These are phyloP conservation scores for Phalacrocorax pelagicus DNA, from an alignment of 2,113 vertebrate species.

Conservation along the genomic window DNA sequence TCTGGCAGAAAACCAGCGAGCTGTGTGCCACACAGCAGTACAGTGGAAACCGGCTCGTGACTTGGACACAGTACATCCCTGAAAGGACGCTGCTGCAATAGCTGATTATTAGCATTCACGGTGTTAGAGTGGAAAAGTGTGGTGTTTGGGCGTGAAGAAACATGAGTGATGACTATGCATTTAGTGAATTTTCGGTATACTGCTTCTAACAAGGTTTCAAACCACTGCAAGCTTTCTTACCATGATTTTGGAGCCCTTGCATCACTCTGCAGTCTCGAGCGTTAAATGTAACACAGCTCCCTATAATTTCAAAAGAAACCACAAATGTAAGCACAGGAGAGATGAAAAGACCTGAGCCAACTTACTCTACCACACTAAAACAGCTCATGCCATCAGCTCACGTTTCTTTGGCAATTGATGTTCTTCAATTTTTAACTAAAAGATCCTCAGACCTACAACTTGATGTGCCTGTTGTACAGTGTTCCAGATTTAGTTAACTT, in stretches of 20 bases:
- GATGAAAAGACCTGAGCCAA: background rate
- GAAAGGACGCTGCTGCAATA: background rate
- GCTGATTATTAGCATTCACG: background rate
- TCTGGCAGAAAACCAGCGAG: background rate
- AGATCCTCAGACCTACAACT: no score
- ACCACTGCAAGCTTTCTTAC: background rate
- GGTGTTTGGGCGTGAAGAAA: background rate
- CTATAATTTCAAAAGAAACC: background rate
- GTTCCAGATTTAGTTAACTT: background rate
- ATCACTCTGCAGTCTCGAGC: background rate
- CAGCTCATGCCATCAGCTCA: fast-evolving
- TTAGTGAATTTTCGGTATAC: background rate
- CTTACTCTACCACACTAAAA: fast-evolving
- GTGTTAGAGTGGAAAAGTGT: fast-evolving
- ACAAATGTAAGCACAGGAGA: background rate
- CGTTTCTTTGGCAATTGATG: fast-evolving
- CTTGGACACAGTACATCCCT: fast-evolving
- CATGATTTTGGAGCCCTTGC: fast-evolving
- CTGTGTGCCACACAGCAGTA: background rate
- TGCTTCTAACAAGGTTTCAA: background rate
- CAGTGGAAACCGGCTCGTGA: fast-evolving
- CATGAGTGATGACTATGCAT: fast-evolving
- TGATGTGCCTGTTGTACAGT: background rate
- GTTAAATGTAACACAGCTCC: background rate
- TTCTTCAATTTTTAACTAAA: background rate